Conservation (phyloP, 2,888 invertebrate genomes). For the Pristionchus fissidentatus region DNA sequence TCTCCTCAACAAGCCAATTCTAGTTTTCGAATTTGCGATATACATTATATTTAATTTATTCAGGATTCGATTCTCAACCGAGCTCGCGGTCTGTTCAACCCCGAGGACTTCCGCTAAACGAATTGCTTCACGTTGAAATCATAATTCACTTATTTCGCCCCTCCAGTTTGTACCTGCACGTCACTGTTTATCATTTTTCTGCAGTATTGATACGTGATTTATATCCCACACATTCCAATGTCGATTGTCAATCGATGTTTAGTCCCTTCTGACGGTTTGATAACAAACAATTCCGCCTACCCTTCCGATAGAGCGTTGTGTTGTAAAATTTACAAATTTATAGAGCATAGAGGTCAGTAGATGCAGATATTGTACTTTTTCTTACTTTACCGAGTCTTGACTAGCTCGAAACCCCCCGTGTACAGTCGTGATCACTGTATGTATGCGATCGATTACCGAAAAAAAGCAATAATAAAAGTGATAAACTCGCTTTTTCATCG, state of each 20-base stretch:
- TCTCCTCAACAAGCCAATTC: neutral
- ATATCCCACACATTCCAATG: slow-evolving; percentile 4
- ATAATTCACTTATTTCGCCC: too few species aligned
- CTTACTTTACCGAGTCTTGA: too few species aligned
- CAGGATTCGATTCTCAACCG: slow-evolving; percentile 76
- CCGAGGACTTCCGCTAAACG: slow-evolving; percentile 73
- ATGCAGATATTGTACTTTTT: neutral
- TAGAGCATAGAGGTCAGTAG: slow-evolving; percentile 33
- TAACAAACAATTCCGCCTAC: neutral
- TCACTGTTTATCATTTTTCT: neutral
- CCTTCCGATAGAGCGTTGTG: neutral
- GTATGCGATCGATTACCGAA: slow-evolving; percentile 28
- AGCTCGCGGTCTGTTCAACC: slow-evolving; percentile 75
- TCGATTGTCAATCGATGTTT: neutral
- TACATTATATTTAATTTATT: slow-evolving; percentile 49
- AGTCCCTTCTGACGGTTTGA: neutral
- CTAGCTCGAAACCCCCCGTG: too few species aligned
- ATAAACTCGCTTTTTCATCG: slow-evolving; percentile 10
- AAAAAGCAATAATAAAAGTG: neutral
- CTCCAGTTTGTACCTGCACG: neutral
- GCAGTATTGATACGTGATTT: neutral
- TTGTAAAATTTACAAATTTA: neutral
- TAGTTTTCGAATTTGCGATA: neutral
- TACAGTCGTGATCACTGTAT: slow-evolving; percentile 34
- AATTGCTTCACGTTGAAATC: neutral